Base-by-base conservation (phyloP, 2,113 vertebrate species). In the Sylvia atricapilla region DNA sequence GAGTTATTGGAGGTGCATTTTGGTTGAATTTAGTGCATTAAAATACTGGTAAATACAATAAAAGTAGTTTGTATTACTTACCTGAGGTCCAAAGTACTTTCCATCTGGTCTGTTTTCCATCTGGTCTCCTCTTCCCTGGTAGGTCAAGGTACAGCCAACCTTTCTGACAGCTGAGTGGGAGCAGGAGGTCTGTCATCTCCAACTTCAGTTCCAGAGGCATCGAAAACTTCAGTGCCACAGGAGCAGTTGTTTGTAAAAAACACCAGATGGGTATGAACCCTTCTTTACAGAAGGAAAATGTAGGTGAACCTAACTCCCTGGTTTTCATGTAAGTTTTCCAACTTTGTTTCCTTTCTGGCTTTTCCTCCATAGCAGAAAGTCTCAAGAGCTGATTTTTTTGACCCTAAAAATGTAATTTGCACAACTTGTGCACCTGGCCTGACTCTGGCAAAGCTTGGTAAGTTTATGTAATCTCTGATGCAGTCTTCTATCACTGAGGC, bases 201-300 rank as follows among this genome's bases (percentile, higher is more conserved):
- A 94, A 15, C 21, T 79, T 68, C 76, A 78, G 39, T 56, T 87
- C 53, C 84, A 85, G 63, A 75, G 20, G 30, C 49, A 62, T 37
- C 67, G 73, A 72, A 94, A 94, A 90, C 66, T 83, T 43, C 43
- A 70, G 16, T 62, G 52, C 30, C 66, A 75, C 21, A 53, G 37
- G 59, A 66, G 15, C 7, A 3, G 21, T 75, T 58, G 33, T 85
- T 94, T 89, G 74, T 89, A 93, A 55, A 30, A 43, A 43, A 11
- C 7, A 6, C 58, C 63, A 81, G 41, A 77, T 66, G 14, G 17
- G 17, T 70, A 87, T 81, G n/a, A 85, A 73, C n/a, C 22, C 75
- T 66, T 28, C 53, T 75, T 53, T 28, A 84, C 30, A 77, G 62
- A 55, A 33, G 13, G 20, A 59, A 82, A 89, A 95, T 50, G 44